Percentiles rank a stretch among this genome's conserved stretches.
Evolutionary conservation across 2,797 vertebrate genomes (phyloP).

Genomic region (Gobionotothen gibberifrons): DNA sequence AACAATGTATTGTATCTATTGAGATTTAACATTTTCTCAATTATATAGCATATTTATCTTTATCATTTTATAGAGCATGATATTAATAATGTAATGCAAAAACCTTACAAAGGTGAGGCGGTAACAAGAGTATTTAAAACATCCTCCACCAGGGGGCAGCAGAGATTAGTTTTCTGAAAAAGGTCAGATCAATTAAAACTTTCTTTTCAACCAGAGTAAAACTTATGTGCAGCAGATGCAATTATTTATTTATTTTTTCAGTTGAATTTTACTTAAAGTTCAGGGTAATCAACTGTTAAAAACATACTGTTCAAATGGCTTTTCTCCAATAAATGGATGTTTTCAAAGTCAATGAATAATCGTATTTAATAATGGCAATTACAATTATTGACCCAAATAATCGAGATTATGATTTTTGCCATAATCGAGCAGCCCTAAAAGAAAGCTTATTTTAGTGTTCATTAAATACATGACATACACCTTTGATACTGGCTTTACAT

Average conservation of each 20-base stretch:
- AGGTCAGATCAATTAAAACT: not conserved
- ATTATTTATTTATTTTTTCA: too few relatives aligned
- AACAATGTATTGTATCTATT: not conserved
- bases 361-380: too few relatives aligned
- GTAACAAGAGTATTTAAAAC: not conserved
- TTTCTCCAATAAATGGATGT: too few relatives aligned
- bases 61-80: not conserved
- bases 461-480: not conserved
- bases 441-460: not conserved
- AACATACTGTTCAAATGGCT: too few relatives aligned
- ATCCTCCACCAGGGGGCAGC: conserved; percentile 30
- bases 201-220: not conserved
- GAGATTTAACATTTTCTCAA: not conserved
- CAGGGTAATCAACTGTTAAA: too few relatives aligned
- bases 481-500: not conserved
- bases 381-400: too few relatives aligned
- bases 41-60: not conserved
- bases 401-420: too few relatives aligned
- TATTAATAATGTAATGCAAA: not conserved
- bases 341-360: too few relatives aligned
- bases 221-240: not conserved
- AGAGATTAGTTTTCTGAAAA: not conserved
- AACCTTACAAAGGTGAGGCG: not conserved
- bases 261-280: too few relatives aligned
- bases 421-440: too few relatives aligned